Evolutionary conservation across 2,113 vertebrate species (phyloP).

Genomic region (Prietella phreatophila): DNA sequence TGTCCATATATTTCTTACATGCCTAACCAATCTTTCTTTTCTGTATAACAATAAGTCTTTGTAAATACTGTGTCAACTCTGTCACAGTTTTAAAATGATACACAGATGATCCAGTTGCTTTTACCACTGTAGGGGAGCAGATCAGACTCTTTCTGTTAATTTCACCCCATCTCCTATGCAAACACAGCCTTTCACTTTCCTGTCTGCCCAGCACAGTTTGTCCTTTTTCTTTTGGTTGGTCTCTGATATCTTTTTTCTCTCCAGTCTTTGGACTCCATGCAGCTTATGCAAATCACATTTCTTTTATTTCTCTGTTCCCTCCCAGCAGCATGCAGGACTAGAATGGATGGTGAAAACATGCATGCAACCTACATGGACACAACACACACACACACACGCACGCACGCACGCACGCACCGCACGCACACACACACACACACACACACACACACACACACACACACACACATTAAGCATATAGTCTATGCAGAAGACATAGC

Average conservation of each 20-base stretch:
- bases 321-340: slow-evolving; percentile 26
- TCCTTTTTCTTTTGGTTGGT: slow-evolving; percentile 36
- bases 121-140: slow-evolving; percentile 46
- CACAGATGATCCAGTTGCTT: slow-evolving; percentile 39
- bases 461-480: slow-evolving; percentile 38
- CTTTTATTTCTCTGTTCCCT: slow-evolving; percentile 47
- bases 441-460: slow-evolving; percentile 23
- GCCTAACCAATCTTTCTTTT: slow-evolving; percentile 40
- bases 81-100: slow-evolving; percentile 50
- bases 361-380: neutral
- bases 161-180: slow-evolving; percentile 44
- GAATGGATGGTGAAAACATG: slow-evolving; percentile 39
- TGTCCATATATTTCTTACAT: slow-evolving; percentile 36
- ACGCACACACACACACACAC: slow-evolving; percentile 29
- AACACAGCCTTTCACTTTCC: slow-evolving; percentile 43
- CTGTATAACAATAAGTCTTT: slow-evolving; percentile 39
- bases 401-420: slow-evolving; percentile 42
- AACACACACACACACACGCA: slow-evolving; percentile 38
- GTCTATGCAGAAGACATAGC: neutral
- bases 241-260: slow-evolving; percentile 44
- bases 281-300: slow-evolving; percentile 58
- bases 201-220: slow-evolving; percentile 45
- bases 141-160: slow-evolving; percentile 45
- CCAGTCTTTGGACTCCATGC: slow-evolving; percentile 49
- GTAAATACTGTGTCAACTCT: slow-evolving; percentile 48